Percentiles rank a stretch among this genome's conserved stretches.
These are phyloP conservation scores for Spermophilus dauricus DNA, from an alignment of 2,113 vertebrate genomes.

Conservation along the genomic window DNA sequence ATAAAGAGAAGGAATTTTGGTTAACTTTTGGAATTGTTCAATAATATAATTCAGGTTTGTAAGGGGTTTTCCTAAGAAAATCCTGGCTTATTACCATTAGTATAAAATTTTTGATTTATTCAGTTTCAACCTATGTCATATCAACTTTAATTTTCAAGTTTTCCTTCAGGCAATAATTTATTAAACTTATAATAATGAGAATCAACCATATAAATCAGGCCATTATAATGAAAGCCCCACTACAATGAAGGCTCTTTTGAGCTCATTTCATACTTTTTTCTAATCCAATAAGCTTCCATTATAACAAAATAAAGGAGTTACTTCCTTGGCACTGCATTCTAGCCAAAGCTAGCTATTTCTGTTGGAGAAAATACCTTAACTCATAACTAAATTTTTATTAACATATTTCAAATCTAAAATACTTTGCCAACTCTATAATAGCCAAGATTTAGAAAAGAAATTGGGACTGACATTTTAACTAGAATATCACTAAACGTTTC, in stretches of 20 bases:
- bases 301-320: slow-evolving; percentile 74
- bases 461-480: slow-evolving; percentile 86
- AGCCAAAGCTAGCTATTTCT: slow-evolving; percentile 72
- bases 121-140: slow-evolving; percentile 72
- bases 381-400: slow-evolving; percentile 84
- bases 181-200: slow-evolving; percentile 77
- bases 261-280: slow-evolving; percentile 66
- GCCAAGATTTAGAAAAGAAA: slow-evolving; percentile 84
- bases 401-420: slow-evolving; percentile 83
- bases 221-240: slow-evolving; percentile 63
- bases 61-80: slow-evolving; percentile 73
- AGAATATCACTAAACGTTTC: slow-evolving; percentile 85
- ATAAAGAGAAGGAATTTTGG: neutral
- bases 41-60: slow-evolving; percentile 57
- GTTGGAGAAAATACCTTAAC: slow-evolving; percentile 82
- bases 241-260: slow-evolving; percentile 63
- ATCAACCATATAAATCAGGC: slow-evolving; percentile 71
- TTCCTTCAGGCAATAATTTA: slow-evolving; percentile 81
- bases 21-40: slow-evolving; percentile 56
- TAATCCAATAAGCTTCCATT: slow-evolving; percentile 74
- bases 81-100: slow-evolving; percentile 64
- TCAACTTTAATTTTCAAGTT: slow-evolving; percentile 82
- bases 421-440: slow-evolving; percentile 84
- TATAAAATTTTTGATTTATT: slow-evolving; percentile 77
- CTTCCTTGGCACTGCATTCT: slow-evolving; percentile 60